Percentiles rank a stretch among this genome's conserved stretches.
These are phyloP conservation scores for Dromiciops gliroides DNA, from an alignment of 2,113 vertebrate species.

Conservation along the genomic window DNA sequence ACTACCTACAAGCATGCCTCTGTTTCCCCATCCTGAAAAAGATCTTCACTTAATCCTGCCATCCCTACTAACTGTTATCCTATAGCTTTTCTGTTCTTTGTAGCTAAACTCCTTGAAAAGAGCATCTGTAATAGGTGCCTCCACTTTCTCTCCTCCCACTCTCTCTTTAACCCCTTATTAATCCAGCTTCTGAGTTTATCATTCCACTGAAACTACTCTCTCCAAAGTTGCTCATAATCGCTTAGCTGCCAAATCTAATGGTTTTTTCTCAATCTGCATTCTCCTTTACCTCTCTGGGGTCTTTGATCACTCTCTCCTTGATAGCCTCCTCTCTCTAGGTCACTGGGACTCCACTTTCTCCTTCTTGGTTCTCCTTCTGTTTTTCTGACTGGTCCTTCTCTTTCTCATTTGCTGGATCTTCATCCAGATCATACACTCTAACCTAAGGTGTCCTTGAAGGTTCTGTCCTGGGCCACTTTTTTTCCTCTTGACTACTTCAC, in stretches of 20 bases:
- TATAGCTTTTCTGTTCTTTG: not conserved
- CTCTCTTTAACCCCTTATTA: not conserved
- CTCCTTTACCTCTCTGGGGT: not conserved
- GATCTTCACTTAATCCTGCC: not conserved
- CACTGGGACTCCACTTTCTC: not conserved
- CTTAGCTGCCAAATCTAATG: not conserved
- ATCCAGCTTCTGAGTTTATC: not conserved
- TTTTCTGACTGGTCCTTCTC: not conserved
- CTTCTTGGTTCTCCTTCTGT: not conserved
- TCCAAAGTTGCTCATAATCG: not conserved
- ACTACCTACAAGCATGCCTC: not conserved
- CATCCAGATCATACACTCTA: not conserved
- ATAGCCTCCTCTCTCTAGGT: not conserved
- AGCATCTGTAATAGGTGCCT: not conserved
- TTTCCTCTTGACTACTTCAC: not conserved
- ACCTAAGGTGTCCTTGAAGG: not conserved
- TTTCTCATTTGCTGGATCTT: not conserved
- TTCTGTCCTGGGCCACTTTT: not conserved
- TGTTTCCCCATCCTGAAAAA: not conserved
- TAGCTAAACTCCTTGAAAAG: not conserved
- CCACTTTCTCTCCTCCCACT: not conserved
- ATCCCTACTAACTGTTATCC: not conserved
- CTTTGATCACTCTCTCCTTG: not conserved
- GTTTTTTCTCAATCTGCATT: not conserved
- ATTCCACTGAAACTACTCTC: not conserved